Evolutionary conservation across 2,797 vertebrate genomes (phyloP).

Genomic region (Labeo calbasu): DNA sequence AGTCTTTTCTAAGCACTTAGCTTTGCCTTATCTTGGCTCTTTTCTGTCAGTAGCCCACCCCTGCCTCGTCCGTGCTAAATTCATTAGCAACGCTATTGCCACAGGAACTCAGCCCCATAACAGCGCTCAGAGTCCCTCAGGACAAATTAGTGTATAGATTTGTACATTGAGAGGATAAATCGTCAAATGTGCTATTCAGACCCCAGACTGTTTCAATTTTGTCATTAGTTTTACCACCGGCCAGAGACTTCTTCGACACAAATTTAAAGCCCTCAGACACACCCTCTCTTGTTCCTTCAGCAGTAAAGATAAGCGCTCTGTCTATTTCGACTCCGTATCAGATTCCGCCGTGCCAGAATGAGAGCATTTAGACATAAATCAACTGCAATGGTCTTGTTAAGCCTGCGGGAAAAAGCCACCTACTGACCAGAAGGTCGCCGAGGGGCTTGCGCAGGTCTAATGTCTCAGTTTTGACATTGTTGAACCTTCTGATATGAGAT

Average conservation of each 20-base stretch:
- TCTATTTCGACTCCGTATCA: slow-evolving; percentile 50
- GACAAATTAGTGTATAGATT: slow-evolving; percentile 73
- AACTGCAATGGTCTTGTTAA: slow-evolving; percentile 47
- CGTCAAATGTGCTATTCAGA: slow-evolving; percentile 68
- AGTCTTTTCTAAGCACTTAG: neutral
- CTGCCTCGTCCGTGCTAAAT: slow-evolving; percentile 43
- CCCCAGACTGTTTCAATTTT: slow-evolving; percentile 76
- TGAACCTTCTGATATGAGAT: slow-evolving; percentile 49
- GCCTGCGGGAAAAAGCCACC: slow-evolving; percentile 1
- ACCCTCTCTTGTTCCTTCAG: slow-evolving; percentile 44
- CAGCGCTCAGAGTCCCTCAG: slow-evolving; percentile 66
- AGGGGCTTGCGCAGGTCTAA: slow-evolving; percentile 14
- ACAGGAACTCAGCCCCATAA: slow-evolving; percentile 67
- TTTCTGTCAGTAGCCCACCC: slow-evolving; percentile 57
- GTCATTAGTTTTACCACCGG: slow-evolving; percentile 72
- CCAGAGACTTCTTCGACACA: slow-evolving; percentile 48
- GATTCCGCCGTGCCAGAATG: slow-evolving; percentile 44
- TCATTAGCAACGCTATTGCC: slow-evolving; percentile 69
- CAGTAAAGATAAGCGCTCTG: slow-evolving; percentile 50
- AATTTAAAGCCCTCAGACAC: slow-evolving; percentile 43
- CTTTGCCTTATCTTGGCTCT: neutral
- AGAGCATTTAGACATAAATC: slow-evolving; percentile 57
- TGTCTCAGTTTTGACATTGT: slow-evolving; percentile 28
- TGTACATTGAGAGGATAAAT: slow-evolving; percentile 71
- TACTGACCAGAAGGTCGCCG: slow-evolving; percentile 39